Evolutionary conservation across 1,140 invertebrate genomes (phyloP).

Genomic region (Caenorhabditis tropicalis): DNA sequence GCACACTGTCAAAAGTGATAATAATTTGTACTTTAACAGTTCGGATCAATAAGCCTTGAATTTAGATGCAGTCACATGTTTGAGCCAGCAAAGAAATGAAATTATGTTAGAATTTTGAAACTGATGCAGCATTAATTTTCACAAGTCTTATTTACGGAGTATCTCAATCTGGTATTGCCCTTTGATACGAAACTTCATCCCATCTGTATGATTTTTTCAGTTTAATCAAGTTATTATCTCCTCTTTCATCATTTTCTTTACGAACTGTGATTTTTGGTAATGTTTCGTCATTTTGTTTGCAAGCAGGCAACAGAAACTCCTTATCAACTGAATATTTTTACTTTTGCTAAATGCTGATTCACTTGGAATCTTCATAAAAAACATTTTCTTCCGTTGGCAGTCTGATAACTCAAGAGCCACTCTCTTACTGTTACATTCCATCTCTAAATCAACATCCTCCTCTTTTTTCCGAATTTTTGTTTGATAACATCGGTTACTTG

Average conservation of each 20-base stretch:
- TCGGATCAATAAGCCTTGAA: neutral
- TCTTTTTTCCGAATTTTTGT: neutral
- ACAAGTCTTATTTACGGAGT: too few species aligned
- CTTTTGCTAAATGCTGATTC: neutral
- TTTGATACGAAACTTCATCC: too few species aligned
- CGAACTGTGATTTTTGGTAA: neutral
- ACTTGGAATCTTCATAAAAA: neutral
- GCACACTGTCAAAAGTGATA: neutral
- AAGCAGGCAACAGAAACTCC: neutral
- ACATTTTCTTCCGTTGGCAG: constrained; percentile 9
- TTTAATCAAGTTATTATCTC: neutral
- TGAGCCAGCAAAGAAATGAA: neutral
- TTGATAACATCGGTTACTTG: too few species aligned
- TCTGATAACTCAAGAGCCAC: constrained; percentile 21
- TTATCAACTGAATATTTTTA: neutral
- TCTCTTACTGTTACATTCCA: constrained; percentile 2
- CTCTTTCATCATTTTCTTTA: neutral
- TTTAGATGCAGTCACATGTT: neutral
- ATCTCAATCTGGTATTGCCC: too few species aligned
- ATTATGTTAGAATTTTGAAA: too few species aligned
- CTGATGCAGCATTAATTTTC: too few species aligned
- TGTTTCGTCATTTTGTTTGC: neutral
- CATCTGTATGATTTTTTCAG: neutral
- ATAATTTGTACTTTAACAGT: neutral
- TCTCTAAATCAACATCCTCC: constrained; percentile 34